Evolutionary conservation across 2,797 vertebrate species (phyloP), one percentile per base, ranked within the genome.

Genomic region (Chiroxiphia lanceolata): DNA sequence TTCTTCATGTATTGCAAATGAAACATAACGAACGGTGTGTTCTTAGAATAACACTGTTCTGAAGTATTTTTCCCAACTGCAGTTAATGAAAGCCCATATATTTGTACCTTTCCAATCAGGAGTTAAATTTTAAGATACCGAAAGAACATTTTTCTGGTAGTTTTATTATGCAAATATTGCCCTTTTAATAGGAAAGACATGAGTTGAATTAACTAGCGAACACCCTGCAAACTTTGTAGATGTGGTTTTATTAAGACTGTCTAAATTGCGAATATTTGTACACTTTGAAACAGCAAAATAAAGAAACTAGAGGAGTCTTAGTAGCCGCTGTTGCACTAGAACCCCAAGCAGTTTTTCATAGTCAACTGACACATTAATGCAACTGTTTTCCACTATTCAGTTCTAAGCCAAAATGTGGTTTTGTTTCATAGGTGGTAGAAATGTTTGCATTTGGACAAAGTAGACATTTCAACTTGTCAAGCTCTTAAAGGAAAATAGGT

Each of bases 311-410:
- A 79, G 78, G 91, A 94, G 93, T 96, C 93, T 95, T 95, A 94
- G 89, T 90, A 94, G 90, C 86, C 94, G 90, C 90, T 96, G 83
- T 93, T 96, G 68, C 83, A 89, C 53, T 95, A 92, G 94, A 94
- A 95, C 80, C 54, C 36, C n/a, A 59, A 91, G 86, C 90, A 53
- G 83, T 82, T 93, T 91, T 93, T 83, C 63, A 74, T 93, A 86
- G 90, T 23, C 47, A 56, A 38, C 57, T 69, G 67, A 71, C 70
- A 42, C 27, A 9, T 78, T 84, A 87, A 92, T 79, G 83, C 90
- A 91, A 71, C 57, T 77, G 45, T 90, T 86, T 85, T 81, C 85
- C 69, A 87, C 77, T 74, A 21, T 94, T 92, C 79, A 65, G 69
- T 95, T 95, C 75, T 85, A 90, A 96, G 67, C 57, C 12, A 17